Evolutionary conservation across 1,140 invertebrate genomes (phyloP), one percentile per base, ranked within the genome.

Genomic region (Ladona fulva): DNA sequence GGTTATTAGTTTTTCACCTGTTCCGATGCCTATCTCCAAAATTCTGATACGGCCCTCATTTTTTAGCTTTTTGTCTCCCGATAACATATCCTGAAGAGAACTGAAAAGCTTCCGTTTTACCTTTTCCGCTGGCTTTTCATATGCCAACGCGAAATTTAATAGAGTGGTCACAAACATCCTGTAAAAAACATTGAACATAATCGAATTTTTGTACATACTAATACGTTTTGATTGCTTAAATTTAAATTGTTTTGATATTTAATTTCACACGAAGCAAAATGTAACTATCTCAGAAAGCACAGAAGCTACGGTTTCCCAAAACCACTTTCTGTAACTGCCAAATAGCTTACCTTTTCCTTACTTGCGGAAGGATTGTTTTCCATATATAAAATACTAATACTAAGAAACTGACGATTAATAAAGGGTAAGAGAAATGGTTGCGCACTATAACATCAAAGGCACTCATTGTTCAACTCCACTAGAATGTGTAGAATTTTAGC

Each of bases 1-100:
- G 22, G 74, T n/a, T 19, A 25, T 16, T 5, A 19, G 1, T 25
- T 19, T 3, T 24, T 25, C 74, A 75, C 74, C 74, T 25, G 74
- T 25, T 42, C 74, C 74, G 16, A 25, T 25, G 1, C 74, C 74
- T 14, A 75, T 42, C 37, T 75, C 74, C 74, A 75, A 75, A 75
- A 75, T 75, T 24, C 74, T n/a, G 5, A 75, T 25, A 25, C 16
- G 24, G 11, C 74, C 74, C 19, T 75, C 74, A 10, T 75, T 75
- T 42, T 75, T 25, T 16, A 75, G 19, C 37, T 75, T 25, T n/a
- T 19, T 16, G 24, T 75, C 74, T 6, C 16, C 37, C n/a, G 74
- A 75, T 25, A 25, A 3, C 14, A 75, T 75, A 25, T 25, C 16
- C 19, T 42, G 3, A 6, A 75, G 24, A 5, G 24, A 22, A 12